Percentiles rank a stretch among this genome's conserved stretches.
phyloP scores from a whole-genome alignment of 2,113 vertebrate genomes.

The Corydoras maculifer region DNA sequence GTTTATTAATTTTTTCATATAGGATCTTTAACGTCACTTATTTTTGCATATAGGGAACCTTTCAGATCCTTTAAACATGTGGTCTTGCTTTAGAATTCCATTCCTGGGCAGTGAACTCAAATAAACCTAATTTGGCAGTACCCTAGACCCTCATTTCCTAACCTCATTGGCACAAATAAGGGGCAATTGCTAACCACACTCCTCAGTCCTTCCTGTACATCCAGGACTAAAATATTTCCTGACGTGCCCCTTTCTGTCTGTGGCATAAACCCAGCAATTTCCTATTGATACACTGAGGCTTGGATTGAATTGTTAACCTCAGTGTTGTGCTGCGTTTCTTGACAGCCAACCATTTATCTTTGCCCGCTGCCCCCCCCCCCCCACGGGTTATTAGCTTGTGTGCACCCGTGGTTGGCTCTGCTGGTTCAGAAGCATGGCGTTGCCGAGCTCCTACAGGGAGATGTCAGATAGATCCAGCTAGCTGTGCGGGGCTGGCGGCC shows the following conservation, averaged over 20 bases:
- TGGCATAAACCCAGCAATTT: constrained; percentile 44
- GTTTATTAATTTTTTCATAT: no score
- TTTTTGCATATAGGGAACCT: no score
- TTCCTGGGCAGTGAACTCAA: background rate
- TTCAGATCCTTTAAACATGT: no score
- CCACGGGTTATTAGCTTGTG: constrained; percentile 46
- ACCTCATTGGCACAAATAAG: background rate
- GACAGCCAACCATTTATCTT: constrained; percentile 57
- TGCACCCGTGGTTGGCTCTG: constrained; percentile 17
- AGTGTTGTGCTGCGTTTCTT: constrained; percentile 48
- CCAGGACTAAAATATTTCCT: background rate
- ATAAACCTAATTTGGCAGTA: background rate
- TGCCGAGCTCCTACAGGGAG: constrained; percentile 20
- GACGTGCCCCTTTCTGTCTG: constrained; percentile 29
- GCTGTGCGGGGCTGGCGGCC: constrained; percentile 20
- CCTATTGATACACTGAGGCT: constrained; percentile 9
- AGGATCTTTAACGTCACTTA: no score
- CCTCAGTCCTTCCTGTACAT: background rate
- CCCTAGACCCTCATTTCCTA: background rate
- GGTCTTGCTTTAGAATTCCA: no score
- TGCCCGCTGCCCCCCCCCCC: background rate
- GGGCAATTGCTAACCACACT: background rate
- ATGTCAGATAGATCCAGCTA: constrained; percentile 31
- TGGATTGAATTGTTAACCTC: constrained; percentile 51
- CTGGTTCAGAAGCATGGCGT: constrained; percentile 21